A percentile compares a stretch with the other conserved stretches of the same genome.
phyloP scores from a whole-genome alignment of 2,888 invertebrate species.

The Phymatocera aterrima region DNA sequence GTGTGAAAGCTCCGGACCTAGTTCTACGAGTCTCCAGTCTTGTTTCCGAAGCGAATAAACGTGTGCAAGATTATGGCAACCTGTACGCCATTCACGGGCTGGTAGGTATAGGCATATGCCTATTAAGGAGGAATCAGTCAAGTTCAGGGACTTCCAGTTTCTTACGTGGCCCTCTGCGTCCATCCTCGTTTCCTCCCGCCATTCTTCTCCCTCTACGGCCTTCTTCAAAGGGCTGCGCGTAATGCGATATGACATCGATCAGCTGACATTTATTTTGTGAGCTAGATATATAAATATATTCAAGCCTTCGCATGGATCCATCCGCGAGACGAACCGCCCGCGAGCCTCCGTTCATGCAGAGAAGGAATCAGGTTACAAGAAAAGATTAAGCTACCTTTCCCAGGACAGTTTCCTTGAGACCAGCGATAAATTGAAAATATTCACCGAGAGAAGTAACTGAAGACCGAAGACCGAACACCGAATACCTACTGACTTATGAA shows the following conservation, averaged over 20 bases:
- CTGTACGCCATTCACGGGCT: constrained; percentile 22
- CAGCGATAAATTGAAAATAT: not conserved
- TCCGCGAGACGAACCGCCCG: not conserved
- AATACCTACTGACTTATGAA: no score
- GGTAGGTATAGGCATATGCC: constrained; percentile 50
- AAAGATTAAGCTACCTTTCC: not conserved
- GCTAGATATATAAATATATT: not conserved
- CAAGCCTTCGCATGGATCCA: not conserved
- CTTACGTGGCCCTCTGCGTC: constrained; percentile 56
- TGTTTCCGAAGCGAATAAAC: not conserved
- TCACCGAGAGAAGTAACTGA: not conserved
- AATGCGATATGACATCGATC: constrained; percentile 30
- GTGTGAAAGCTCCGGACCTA: not conserved
- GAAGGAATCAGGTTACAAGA: not conserved
- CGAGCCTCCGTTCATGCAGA: not conserved
- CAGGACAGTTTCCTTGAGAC: not conserved
- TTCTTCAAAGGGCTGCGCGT: constrained; percentile 1
- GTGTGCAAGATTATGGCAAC: constrained; percentile 22
- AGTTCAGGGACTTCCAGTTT: constrained; percentile 70
- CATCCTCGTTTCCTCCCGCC: not conserved
- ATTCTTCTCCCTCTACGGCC: not conserved
- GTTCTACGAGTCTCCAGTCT: not conserved
- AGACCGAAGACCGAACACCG: not conserved
- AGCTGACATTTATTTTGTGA: constrained; percentile 35
- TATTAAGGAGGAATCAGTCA: constrained; percentile 69